phyloP scores from a whole-genome alignment of 1,140 invertebrate species.

The Bombus ignitus region DNA sequence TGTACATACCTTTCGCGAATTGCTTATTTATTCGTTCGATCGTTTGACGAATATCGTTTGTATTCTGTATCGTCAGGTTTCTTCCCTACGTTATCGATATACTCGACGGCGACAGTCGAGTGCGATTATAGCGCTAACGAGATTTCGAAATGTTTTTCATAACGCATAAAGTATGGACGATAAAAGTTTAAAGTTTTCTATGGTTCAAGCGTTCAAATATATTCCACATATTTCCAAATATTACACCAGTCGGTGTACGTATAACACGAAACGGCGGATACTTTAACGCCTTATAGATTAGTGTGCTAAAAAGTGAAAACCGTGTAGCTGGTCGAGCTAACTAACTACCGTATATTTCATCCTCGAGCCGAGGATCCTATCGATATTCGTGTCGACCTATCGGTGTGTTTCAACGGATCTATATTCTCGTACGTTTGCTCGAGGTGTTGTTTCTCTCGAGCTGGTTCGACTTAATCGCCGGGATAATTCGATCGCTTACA shows the following conservation, averaged over 20 bases:
- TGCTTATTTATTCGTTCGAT: no score
- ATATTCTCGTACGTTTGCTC: not conserved
- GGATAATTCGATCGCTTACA: slow-evolving; percentile 23
- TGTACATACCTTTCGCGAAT: not conserved
- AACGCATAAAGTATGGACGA: no score
- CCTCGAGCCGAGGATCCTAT: not conserved
- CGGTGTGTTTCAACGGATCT: not conserved
- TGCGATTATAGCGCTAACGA: no score
- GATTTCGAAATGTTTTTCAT: no score
- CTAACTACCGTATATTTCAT: not conserved
- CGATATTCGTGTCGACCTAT: not conserved
- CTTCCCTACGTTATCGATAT: no score
- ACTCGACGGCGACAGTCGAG: no score
- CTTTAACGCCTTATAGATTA: not conserved
- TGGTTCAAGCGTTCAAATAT: not conserved
- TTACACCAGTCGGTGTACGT: not conserved
- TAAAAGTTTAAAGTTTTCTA: no score
- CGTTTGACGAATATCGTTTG: no score
- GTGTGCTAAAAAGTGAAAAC: not conserved
- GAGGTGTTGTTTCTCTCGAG: not conserved
- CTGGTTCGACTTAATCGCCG: not conserved
- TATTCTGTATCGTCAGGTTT: no score
- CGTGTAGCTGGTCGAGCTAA: not conserved
- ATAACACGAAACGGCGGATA: not conserved
- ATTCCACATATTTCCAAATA: no score